Conservation (phyloP, 2,797 vertebrate species). For the Corythornis leucogaster region DNA sequence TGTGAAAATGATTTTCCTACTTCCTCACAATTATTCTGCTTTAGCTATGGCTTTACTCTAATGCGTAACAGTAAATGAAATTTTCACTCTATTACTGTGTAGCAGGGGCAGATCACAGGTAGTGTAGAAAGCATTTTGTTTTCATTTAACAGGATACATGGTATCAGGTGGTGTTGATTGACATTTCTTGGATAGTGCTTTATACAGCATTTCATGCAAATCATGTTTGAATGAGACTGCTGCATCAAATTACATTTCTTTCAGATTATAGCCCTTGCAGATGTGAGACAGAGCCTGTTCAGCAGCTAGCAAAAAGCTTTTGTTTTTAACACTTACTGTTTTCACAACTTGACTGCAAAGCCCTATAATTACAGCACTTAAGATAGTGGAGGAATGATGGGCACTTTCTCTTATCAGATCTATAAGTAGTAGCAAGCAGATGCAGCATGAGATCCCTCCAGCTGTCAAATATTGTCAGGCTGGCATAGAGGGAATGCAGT, state of each 20-base stretch:
- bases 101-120: conserved; percentile 11
- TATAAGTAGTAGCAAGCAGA: conserved; percentile 72
- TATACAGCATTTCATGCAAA: conserved; percentile 90
- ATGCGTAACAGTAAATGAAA: conserved; percentile 60
- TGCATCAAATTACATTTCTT: conserved; percentile 84
- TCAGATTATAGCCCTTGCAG: conserved; percentile 75
- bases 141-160: conserved; percentile 56
- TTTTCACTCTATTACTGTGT: conserved; percentile 18
- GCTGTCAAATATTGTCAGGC: conserved; percentile 87
- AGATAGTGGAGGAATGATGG: conserved; percentile 67
- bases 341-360: conserved; percentile 68
- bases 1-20: not conserved
- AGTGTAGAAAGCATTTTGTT: conserved; percentile 46
- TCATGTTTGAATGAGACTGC: conserved; percentile 82
- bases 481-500: conserved; percentile 82
- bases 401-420: conserved; percentile 75
- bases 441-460: conserved; percentile 78
- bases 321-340: conserved; percentile 63
- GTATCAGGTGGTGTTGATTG: conserved; percentile 87
- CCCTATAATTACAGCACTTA: conserved; percentile 76
- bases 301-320: conserved; percentile 57
- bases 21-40: conserved; percentile 43
- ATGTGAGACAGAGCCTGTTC: conserved; percentile 72
- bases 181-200: conserved; percentile 81
- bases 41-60: conserved; percentile 48